phyloP scores from a whole-genome alignment of 2,797 vertebrate genomes.

The Gymnopithys bicolor region DNA sequence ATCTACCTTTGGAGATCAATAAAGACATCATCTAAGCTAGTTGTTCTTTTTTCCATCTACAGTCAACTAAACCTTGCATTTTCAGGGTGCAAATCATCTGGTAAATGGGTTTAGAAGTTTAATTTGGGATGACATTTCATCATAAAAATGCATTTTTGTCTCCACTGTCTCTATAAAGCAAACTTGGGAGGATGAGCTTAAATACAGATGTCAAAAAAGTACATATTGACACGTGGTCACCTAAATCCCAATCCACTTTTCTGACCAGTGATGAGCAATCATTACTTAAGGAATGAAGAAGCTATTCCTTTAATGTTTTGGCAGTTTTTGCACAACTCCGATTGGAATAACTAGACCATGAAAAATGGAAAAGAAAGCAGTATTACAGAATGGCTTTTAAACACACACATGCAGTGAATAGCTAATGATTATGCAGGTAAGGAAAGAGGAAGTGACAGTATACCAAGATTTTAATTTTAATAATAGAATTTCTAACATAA shows the following conservation, averaged over 20 bases:
- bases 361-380: not conserved
- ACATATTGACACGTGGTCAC: not conserved
- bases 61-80: not conserved
- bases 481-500: not conserved
- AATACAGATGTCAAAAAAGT: not conserved
- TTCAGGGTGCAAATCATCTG: not conserved
- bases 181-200: not conserved
- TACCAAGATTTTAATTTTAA: not conserved
- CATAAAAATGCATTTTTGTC: not conserved
- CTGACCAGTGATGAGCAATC: not conserved
- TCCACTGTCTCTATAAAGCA: not conserved
- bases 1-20: not conserved
- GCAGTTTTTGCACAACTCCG: not conserved
- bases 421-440: conserved; percentile 7
- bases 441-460: not conserved
- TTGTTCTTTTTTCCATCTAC: not conserved
- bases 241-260: not conserved
- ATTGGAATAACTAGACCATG: not conserved
- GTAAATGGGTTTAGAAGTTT: not conserved
- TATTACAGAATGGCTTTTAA: not conserved
- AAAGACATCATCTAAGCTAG: not conserved
- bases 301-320: not conserved
- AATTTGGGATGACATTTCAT: not conserved
- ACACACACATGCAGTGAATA: not conserved
- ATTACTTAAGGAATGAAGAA: conserved; percentile 21